Percentiles rank a stretch among this genome's conserved stretches.
Conservation (phyloP, 2,888 invertebrate genomes). For the Lasioglossum leucozonium region DNA sequence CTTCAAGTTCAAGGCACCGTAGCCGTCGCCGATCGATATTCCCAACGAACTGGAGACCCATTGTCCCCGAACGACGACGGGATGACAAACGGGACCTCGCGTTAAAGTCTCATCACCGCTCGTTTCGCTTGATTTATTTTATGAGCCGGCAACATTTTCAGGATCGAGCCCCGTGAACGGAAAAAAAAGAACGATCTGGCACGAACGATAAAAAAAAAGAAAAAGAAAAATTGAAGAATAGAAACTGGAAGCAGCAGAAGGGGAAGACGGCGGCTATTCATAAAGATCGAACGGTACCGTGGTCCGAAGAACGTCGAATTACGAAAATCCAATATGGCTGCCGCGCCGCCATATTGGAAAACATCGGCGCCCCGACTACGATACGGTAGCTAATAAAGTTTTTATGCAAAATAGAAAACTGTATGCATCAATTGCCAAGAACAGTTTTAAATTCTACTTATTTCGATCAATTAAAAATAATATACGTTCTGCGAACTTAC, state of each 20-base stretch:
- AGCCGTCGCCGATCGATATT: slow-evolving; percentile 28
- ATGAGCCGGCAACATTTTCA: slow-evolving; percentile 58
- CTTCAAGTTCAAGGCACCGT: not conserved
- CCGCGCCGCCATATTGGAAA: not conserved
- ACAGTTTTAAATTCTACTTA: no score
- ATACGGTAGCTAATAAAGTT: not conserved
- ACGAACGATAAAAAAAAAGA: slow-evolving; percentile 1
- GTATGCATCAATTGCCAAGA: not conserved
- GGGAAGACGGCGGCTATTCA: slow-evolving; percentile 27
- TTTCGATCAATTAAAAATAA: not conserved
- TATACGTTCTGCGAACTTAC: no score
- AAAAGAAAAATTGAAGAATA: not conserved
- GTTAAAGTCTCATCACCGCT: slow-evolving; percentile 58
- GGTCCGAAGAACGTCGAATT: not conserved
- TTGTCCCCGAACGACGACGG: slow-evolving; percentile 24
- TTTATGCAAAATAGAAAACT: not conserved
- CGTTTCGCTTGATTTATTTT: slow-evolving; percentile 61
- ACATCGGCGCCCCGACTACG: slow-evolving; percentile 12
- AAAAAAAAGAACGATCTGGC: not conserved
- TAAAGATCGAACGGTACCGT: slow-evolving; percentile 56
- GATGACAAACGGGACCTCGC: slow-evolving; percentile 43
- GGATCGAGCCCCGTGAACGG: slow-evolving; percentile 20
- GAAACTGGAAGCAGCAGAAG: not conserved
- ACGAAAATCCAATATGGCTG: slow-evolving; percentile 14
- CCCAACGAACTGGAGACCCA: slow-evolving; percentile 21